These are phyloP conservation scores for Hyperopisus bebe DNA, from an alignment of 2,113 vertebrate species.

Conservation along the genomic window DNA sequence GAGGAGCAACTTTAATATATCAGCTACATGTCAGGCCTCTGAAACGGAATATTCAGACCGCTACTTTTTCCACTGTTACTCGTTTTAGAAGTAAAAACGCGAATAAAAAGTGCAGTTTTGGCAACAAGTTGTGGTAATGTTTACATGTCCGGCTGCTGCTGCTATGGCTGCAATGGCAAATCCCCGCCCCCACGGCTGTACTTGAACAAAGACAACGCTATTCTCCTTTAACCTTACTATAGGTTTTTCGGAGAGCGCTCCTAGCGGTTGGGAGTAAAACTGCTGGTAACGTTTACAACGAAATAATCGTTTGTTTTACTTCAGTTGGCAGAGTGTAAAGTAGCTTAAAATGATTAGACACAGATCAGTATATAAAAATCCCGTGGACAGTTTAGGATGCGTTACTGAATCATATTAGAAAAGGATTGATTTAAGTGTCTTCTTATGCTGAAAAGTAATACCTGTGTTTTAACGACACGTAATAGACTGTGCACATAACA, in stretches of 20 bases:
- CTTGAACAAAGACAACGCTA: neutral
- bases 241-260: neutral
- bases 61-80: neutral
- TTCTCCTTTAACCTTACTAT: neutral
- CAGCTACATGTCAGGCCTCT: neutral
- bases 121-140: neutral
- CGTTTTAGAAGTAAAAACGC: neutral
- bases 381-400: neutral
- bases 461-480: neutral
- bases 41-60: neutral
- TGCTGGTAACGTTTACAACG: neutral
- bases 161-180: constrained; percentile 1
- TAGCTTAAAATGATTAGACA: neutral
- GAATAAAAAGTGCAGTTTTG: neutral
- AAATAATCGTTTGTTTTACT: neutral
- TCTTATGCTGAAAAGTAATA: neutral
- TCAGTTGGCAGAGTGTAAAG: neutral
- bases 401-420: neutral
- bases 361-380: neutral
- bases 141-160: neutral
- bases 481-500: neutral
- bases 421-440: neutral
- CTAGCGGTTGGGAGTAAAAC: neutral
- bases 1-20: neutral
- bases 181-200: neutral